Evolutionary conservation across 2,888 invertebrate genomes (phyloP).

Genomic region (Pterostichus niger): DNA sequence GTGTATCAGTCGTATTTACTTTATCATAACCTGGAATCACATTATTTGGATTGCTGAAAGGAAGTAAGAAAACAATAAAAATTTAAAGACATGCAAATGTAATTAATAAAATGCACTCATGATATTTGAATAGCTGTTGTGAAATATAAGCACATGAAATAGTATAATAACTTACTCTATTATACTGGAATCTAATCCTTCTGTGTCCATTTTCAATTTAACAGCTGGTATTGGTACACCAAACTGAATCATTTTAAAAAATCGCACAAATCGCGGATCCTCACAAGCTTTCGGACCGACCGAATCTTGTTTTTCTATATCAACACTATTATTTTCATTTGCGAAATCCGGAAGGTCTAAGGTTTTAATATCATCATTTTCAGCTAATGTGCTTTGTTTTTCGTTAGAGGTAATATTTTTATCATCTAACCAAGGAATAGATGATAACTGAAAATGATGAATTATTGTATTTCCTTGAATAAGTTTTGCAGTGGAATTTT

Average conservation of each 20-base stretch:
- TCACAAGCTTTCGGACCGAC: constrained; percentile 76
- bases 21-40: constrained; percentile 70
- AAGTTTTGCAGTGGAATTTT: not conserved
- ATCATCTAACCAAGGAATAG: constrained; percentile 78
- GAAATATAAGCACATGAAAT: constrained; percentile 15
- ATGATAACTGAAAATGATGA: constrained; percentile 78
- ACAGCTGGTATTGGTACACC: constrained; percentile 92
- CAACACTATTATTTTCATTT: constrained; percentile 65
- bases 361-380: constrained; percentile 67
- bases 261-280: constrained; percentile 86
- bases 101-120: not conserved
- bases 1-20: constrained; percentile 34
- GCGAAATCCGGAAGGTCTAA: constrained; percentile 71
- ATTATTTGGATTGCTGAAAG: constrained; percentile 73
- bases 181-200: constrained; percentile 89
- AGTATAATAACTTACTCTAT: constrained; percentile 80
- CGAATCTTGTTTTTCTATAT: constrained; percentile 64
- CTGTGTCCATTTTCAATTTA: constrained; percentile 88
- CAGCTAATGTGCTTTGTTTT: constrained; percentile 68
- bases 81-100: constrained; percentile 29
- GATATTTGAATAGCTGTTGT: too few species aligned
- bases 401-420: constrained; percentile 63
- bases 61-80: constrained; percentile 66
- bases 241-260: constrained; percentile 93
- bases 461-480: constrained; percentile 30